phyloP scores from a whole-genome alignment of 2,113 vertebrate species.

The Lipotes vexillifer region DNA sequence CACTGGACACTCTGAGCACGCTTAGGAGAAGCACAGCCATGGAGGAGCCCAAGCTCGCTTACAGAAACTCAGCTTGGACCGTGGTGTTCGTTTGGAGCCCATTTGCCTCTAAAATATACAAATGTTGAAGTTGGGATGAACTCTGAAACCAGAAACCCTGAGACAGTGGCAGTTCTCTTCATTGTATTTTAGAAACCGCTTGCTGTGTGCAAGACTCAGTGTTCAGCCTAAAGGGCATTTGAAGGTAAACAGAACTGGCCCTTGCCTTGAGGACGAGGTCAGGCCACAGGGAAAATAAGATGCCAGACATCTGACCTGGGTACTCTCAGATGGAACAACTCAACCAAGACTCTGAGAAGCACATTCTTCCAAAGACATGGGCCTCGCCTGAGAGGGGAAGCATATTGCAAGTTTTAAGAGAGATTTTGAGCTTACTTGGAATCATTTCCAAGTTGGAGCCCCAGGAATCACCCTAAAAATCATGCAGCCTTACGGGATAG shows the following conservation, averaged over 20 bases:
- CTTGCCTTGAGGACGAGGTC: not conserved
- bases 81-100: not conserved
- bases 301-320: not conserved
- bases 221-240: not conserved
- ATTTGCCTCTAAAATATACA: not conserved
- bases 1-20: not conserved
- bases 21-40: not conserved
- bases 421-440: not conserved
- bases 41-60: not conserved
- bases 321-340: not conserved
- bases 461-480: not conserved
- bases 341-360: not conserved
- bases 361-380: not conserved
- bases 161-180: not conserved
- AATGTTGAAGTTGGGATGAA: not conserved
- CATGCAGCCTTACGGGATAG: not conserved
- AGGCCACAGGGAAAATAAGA: not conserved
- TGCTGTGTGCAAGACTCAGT: not conserved
- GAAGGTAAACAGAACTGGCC: not conserved
- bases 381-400: not conserved
- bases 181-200: not conserved
- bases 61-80: not conserved
- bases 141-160: not conserved
- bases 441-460: not conserved
- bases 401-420: not conserved